These are phyloP conservation scores for Oscheius sp. DNA, from an alignment of 2,888 invertebrate species.

Conservation along the genomic window DNA sequence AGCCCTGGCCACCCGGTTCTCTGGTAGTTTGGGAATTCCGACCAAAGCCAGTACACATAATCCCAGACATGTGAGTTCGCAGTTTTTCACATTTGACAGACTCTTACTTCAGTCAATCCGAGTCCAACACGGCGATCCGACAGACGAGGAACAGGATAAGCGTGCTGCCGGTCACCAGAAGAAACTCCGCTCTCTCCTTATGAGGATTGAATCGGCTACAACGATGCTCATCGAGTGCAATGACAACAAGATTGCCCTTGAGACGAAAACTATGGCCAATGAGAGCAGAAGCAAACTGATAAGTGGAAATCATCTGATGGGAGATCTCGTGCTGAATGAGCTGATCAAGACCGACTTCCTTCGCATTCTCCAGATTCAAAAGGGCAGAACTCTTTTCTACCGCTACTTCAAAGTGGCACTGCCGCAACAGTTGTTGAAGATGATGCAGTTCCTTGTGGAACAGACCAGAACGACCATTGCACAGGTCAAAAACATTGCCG, in stretches of 20 bases:
- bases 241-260: constrained; percentile 40
- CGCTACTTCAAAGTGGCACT: constrained; percentile 42
- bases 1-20: constrained; percentile 38
- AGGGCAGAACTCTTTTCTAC: neutral
- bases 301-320: constrained; percentile 24
- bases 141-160: constrained; percentile 45
- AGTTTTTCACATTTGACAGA: neutral
- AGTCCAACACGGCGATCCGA: constrained; percentile 37
- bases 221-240: constrained; percentile 59
- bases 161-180: constrained; percentile 43
- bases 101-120: constrained; percentile 54
- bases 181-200: constrained; percentile 63
- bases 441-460: constrained; percentile 41
- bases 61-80: constrained; percentile 62
- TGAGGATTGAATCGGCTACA: constrained; percentile 65
- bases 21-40: constrained; percentile 50
- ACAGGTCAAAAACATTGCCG: constrained; percentile 1
- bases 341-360: constrained; percentile 47
- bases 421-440: constrained; percentile 39
- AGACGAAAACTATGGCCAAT: constrained; percentile 35
- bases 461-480: constrained; percentile 12
- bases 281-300: constrained; percentile 16
- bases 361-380: constrained; percentile 35
- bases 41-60: constrained; percentile 51
- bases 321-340: constrained; percentile 40